phyloP scores from a whole-genome alignment of 1,140 invertebrate species.

The Sesamia nonagrioides region DNA sequence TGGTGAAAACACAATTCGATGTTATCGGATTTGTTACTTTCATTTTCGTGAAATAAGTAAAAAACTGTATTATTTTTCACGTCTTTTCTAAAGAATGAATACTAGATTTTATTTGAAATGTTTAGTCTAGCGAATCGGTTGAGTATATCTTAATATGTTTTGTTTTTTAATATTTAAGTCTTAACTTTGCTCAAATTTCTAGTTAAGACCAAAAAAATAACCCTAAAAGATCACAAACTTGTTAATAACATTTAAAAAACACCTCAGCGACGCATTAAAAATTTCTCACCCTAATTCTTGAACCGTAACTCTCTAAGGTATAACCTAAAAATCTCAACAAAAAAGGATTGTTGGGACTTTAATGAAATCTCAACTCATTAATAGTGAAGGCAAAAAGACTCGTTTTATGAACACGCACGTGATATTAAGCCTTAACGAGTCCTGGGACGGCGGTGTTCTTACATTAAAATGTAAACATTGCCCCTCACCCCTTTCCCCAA shows the following conservation, averaged over 20 bases:
- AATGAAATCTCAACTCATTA: slow-evolving; percentile 64
- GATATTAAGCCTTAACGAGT: slow-evolving; percentile 77
- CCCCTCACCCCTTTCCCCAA: slow-evolving; percentile 74
- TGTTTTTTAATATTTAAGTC: too few relatives aligned
- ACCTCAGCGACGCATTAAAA: neutral
- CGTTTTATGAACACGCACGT: slow-evolving; percentile 65
- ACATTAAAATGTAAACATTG: slow-evolving; percentile 85
- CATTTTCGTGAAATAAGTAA: neutral
- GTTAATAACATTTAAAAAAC: neutral
- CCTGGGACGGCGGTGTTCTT: slow-evolving; percentile 70
- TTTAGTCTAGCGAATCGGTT: too few relatives aligned
- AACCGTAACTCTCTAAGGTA: neutral
- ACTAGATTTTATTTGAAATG: too few relatives aligned
- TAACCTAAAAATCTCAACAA: neutral
- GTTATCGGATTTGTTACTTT: neutral
- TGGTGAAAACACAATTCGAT: neutral
- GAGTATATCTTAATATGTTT: too few relatives aligned
- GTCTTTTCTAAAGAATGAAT: too few relatives aligned
- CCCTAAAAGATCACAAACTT: neutral
- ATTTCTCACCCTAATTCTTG: slow-evolving; percentile 38
- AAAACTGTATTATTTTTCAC: too few relatives aligned
- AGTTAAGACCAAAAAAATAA: neutral
- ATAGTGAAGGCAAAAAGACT: slow-evolving; percentile 73
- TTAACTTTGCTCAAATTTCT: too few relatives aligned
- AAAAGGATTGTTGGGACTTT: slow-evolving; percentile 30